A percentile compares a stretch with the other conserved stretches of the same genome.
Evolutionary conservation across 1,140 invertebrate genomes (phyloP).

Genomic region (Dufourea novaeangliae): DNA sequence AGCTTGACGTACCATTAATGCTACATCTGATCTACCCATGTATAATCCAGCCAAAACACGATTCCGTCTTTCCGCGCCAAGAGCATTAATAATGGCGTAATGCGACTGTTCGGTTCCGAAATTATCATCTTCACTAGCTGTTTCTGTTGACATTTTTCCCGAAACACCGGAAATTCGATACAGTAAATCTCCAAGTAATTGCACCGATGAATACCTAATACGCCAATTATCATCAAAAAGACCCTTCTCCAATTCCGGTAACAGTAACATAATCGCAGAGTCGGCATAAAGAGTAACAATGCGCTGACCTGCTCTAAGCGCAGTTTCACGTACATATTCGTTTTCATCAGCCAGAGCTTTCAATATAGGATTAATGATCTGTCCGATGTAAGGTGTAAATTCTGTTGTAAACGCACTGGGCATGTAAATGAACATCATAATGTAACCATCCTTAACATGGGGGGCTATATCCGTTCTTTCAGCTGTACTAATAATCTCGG

Average conservation of each 20-base stretch:
- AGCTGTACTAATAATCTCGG: conserved; percentile 97
- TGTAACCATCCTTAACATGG: conserved; percentile 99
- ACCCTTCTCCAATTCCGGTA: conserved; percentile 97
- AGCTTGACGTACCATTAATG: conserved; percentile 97
- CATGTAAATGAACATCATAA: conserved; percentile 99
- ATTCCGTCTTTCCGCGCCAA: conserved; percentile 95
- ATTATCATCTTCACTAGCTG: conserved; percentile 98
- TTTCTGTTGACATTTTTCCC: conserved; percentile 99
- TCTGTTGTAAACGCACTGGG: conserved; percentile 97
- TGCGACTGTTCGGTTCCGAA: conserved; percentile 99
- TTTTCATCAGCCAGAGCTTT: conserved; percentile 99
- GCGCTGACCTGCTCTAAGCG: conserved; percentile 96
- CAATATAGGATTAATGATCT: conserved; percentile 98
- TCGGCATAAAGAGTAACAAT: conserved; percentile 98
- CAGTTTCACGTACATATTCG: conserved; percentile 99
- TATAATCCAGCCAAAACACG: conserved; percentile 97
- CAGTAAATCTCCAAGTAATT: conserved; percentile 96
- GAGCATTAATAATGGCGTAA: conserved; percentile 92
- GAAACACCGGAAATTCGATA: conserved; percentile 98
- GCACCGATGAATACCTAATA: conserved; percentile 97
- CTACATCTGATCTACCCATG: conserved; percentile 98
- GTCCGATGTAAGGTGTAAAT: conserved; percentile 97
- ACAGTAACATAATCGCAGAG: conserved; percentile 94
- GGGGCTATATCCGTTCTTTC: conserved; percentile 97
- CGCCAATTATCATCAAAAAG: conserved; percentile 99